These are phyloP conservation scores for Idaea biselata DNA, from an alignment of 2,888 invertebrate genomes.

Conservation along the genomic window DNA sequence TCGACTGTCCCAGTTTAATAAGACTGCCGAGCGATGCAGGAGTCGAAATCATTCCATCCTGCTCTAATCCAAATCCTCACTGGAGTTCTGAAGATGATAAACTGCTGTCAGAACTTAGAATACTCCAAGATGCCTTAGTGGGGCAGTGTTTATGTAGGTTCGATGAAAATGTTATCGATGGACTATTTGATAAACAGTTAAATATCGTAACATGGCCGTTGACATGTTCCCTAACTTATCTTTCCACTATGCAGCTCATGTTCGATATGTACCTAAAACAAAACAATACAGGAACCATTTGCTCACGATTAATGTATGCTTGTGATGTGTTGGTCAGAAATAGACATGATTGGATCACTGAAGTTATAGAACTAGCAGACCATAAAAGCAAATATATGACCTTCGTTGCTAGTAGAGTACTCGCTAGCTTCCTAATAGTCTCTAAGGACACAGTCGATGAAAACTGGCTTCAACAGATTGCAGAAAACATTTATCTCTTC, in stretches of 20 bases:
- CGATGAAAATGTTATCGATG: constrained; percentile 84
- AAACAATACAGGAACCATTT: constrained; percentile 90
- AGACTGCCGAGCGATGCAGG: constrained; percentile 57
- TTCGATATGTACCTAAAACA: constrained; percentile 93
- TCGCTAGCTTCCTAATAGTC: constrained; percentile 91
- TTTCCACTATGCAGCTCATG: constrained; percentile 90
- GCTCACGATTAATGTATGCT: constrained; percentile 88
- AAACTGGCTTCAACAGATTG: constrained; percentile 89
- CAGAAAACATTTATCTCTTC: constrained; percentile 85
- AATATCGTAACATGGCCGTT: constrained; percentile 74
- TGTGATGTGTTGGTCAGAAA: constrained; percentile 90
- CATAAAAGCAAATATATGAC: constrained; percentile 90
- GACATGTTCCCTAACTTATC: constrained; percentile 84
- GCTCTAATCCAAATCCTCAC: constrained; percentile 55
- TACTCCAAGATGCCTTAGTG: constrained; percentile 84
- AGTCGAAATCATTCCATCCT: constrained; percentile 66
- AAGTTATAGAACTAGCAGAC: constrained; percentile 89
- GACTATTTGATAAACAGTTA: constrained; percentile 85
- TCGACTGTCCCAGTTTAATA: constrained; percentile 68
- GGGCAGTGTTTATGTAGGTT: constrained; percentile 90
- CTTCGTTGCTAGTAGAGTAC: constrained; percentile 88
- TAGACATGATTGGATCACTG: constrained; percentile 91
- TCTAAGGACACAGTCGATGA: constrained; percentile 90
- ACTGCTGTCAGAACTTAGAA: constrained; percentile 75
- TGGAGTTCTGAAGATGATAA: constrained; percentile 68